Percentiles rank a stretch among this genome's conserved stretches.
Evolutionary conservation across 2,888 invertebrate genomes (phyloP).

Genomic region (Chymomyza amoena): DNA sequence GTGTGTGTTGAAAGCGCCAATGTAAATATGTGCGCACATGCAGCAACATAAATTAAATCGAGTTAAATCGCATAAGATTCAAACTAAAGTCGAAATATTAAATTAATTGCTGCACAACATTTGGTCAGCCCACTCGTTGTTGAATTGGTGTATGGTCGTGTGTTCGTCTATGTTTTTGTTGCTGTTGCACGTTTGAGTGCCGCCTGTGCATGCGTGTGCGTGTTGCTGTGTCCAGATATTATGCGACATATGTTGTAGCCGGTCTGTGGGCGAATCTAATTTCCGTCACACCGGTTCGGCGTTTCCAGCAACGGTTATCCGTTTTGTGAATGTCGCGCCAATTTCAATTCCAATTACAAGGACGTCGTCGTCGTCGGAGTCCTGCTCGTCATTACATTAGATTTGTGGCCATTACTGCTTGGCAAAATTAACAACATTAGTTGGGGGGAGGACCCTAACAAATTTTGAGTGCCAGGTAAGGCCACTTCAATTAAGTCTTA

Average conservation of each 20-base stretch:
- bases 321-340: slow-evolving; percentile 25
- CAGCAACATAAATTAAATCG: slow-evolving; percentile 65
- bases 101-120: slow-evolving; percentile 41
- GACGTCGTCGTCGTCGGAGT: neutral
- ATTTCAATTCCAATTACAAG: slow-evolving; percentile 6
- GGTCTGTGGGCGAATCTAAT: slow-evolving; percentile 48
- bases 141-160: neutral
- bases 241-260: slow-evolving; percentile 53
- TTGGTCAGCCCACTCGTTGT: neutral
- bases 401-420: neutral
- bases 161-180: neutral
- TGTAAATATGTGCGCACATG: slow-evolving; percentile 52
- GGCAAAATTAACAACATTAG: neutral
- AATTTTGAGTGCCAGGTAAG: slow-evolving; percentile 1
- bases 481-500: neutral
- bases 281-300: slow-evolving; percentile 42
- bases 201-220: slow-evolving; percentile 6
- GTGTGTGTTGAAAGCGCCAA: slow-evolving; percentile 44
- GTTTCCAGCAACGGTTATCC: slow-evolving; percentile 33
- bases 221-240: slow-evolving; percentile 3
- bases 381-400: neutral
- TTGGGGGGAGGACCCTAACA: neutral
- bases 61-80: slow-evolving; percentile 56
- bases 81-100: slow-evolving; percentile 54
- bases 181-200: slow-evolving; percentile 7